Evolutionary conservation across 2,888 invertebrate species (phyloP).

Genomic region (Protodeltote pygarga): DNA sequence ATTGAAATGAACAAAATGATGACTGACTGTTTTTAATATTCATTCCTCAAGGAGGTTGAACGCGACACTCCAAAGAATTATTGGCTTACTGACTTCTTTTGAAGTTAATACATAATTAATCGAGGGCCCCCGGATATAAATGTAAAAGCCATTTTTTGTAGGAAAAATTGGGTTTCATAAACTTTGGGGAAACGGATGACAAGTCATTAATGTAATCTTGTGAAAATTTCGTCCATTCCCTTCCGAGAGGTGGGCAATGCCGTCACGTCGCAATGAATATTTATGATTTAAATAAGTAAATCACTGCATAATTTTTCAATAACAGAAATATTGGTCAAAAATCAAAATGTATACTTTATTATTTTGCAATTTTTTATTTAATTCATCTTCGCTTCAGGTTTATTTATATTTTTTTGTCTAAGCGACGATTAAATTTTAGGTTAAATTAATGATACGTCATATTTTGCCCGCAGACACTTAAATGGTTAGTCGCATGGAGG

Average conservation of each 20-base stretch:
- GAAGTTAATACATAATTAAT: slow-evolving; percentile 55
- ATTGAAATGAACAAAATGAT: slow-evolving; percentile 31
- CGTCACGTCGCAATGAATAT: slow-evolving; percentile 35
- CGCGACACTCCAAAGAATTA: slow-evolving; percentile 42
- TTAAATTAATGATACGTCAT: no score
- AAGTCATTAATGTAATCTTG: slow-evolving; percentile 43
- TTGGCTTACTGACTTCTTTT: slow-evolving; percentile 52
- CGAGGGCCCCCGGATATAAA: slow-evolving; percentile 30
- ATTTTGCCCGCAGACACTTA: no score
- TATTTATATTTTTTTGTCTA: no score
- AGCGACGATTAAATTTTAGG: no score
- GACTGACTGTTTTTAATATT: slow-evolving; percentile 38
- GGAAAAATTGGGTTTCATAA: slow-evolving; percentile 19
- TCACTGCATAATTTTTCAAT: no score
- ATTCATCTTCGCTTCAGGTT: no score
- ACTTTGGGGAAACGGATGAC: slow-evolving; percentile 34
- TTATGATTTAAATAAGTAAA: no score
- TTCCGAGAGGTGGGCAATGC: slow-evolving; percentile 27
- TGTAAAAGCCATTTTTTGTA: slow-evolving; percentile 35
- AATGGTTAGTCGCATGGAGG: no score
- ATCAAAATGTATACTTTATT: no score
- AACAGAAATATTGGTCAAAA: background rate
- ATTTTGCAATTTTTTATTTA: no score
- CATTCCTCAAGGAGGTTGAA: slow-evolving; percentile 19
- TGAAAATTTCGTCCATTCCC: slow-evolving; percentile 4